A percentile compares a stretch with the other conserved stretches of the same genome.
These are phyloP conservation scores for Miltochrista miniata DNA, from an alignment of 2,888 invertebrate genomes.

Conservation along the genomic window DNA sequence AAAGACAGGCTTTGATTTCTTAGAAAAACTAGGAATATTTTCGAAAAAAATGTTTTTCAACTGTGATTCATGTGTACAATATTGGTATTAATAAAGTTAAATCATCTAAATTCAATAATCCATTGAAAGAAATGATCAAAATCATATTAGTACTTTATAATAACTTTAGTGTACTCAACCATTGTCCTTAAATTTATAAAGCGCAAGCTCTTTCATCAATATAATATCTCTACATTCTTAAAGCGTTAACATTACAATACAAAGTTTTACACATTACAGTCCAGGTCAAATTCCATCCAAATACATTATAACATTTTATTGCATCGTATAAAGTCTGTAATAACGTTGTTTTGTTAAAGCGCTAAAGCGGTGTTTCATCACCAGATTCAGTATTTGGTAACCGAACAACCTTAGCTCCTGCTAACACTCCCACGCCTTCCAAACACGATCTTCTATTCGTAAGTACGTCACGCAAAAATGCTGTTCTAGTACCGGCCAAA, in stretches of 20 bases:
- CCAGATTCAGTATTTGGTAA: constrained; percentile 68
- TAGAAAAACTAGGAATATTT: too few relatives aligned
- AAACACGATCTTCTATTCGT: constrained; percentile 77
- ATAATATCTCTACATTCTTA: constrained; percentile 46
- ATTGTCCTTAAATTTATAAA: constrained; percentile 31
- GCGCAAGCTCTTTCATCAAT: constrained; percentile 54
- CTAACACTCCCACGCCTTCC: constrained; percentile 74
- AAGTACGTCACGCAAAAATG: constrained; percentile 76
- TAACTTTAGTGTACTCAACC: background rate
- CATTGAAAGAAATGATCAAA: background rate
- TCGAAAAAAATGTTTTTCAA: too few relatives aligned
- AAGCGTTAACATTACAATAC: constrained; percentile 37
- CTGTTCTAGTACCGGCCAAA: constrained; percentile 75
- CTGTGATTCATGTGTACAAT: too few relatives aligned
- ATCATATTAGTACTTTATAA: background rate
- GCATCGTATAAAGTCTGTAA: constrained; percentile 67
- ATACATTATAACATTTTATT: constrained; percentile 54
- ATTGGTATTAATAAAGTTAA: too few relatives aligned
- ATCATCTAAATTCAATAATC: too few relatives aligned
- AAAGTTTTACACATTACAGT: constrained; percentile 19
- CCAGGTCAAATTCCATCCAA: constrained; percentile 20
- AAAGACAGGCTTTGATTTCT: too few relatives aligned
- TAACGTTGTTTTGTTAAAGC: constrained; percentile 46
- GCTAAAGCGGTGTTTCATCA: constrained; percentile 77
- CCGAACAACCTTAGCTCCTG: constrained; percentile 72